Conservation (phyloP, 2,888 invertebrate species). For the Caenorhabditis imperialis region DNA sequence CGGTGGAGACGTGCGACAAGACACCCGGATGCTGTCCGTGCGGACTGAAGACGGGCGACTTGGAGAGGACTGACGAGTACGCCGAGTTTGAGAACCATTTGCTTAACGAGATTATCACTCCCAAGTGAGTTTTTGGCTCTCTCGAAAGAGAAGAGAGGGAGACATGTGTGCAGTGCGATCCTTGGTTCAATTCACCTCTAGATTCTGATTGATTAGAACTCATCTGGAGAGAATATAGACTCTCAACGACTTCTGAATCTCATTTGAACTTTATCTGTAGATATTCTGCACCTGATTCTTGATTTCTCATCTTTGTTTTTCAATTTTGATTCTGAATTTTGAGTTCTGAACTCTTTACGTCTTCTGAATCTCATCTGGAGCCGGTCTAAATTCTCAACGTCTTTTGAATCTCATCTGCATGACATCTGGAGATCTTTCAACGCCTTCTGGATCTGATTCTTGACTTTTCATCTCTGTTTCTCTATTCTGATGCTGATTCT, state of each 20-base stretch:
- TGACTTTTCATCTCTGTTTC: not conserved
- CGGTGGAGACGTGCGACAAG: conserved; percentile 60
- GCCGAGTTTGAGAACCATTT: conserved; percentile 77
- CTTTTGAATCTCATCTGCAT: not conserved
- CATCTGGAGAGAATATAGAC: no score
- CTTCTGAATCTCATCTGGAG: not conserved
- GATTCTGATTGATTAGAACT: no score
- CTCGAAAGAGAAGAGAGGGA: no score
- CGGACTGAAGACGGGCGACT: not conserved
- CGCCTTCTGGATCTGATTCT: not conserved
- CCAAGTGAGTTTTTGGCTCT: conserved; percentile 63
- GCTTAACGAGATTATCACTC: conserved; percentile 74
- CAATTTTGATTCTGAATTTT: not conserved
- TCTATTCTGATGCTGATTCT: not conserved
- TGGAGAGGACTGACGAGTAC: conserved; percentile 16
- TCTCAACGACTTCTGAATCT: no score
- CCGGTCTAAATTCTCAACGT: not conserved
- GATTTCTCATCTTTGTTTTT: not conserved
- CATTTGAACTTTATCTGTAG: no score
- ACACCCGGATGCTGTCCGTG: conserved; percentile 55
- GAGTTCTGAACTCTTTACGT: not conserved
- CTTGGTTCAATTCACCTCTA: no score
- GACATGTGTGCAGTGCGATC: no score
- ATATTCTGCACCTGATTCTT: not conserved
- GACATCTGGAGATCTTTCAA: not conserved